Evolutionary conservation across 2,888 invertebrate species (phyloP).

Genomic region (Acronicta aceris): DNA sequence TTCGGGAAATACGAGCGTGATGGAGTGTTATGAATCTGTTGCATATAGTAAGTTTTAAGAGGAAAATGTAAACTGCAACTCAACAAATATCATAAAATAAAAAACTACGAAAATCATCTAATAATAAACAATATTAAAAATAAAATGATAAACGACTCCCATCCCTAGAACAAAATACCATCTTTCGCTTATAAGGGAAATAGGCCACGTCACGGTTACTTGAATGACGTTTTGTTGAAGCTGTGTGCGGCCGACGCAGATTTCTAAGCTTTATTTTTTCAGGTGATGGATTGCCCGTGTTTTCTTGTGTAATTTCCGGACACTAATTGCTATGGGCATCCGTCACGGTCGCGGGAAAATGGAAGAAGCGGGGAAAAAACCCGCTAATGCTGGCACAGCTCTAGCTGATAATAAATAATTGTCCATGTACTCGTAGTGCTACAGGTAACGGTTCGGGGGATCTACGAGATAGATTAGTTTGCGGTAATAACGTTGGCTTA

Average conservation of each 20-base stretch:
- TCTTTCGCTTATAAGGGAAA: conserved; percentile 36
- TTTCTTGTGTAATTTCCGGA: conserved; percentile 88
- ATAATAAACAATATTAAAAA: neutral
- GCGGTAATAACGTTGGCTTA: neutral
- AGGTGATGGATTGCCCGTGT: conserved; percentile 86
- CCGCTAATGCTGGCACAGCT: conserved; percentile 63
- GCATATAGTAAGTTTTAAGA: too few species aligned
- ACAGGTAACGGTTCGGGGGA: conserved; percentile 34
- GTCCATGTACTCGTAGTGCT: conserved; percentile 56
- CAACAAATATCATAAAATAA: too few species aligned
- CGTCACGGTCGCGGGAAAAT: conserved; percentile 78
- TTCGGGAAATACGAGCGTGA: too few species aligned
- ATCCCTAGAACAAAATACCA: conserved; percentile 2
- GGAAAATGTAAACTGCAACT: too few species aligned
- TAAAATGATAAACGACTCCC: conserved; percentile 1
- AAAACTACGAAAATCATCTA: neutral
- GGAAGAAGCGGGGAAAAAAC: conserved; percentile 72
- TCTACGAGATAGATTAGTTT: conserved; percentile 33
- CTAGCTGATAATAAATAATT: conserved; percentile 68
- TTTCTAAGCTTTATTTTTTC: conserved; percentile 84
- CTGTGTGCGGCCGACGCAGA: conserved; percentile 73
- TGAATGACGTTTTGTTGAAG: conserved; percentile 71
- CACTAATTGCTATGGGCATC: conserved; percentile 86
- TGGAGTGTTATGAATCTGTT: too few species aligned
- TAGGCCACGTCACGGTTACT: conserved; percentile 48